phyloP scores from a whole-genome alignment of 2,888 invertebrate species.

The Drosophila prolongata region DNA sequence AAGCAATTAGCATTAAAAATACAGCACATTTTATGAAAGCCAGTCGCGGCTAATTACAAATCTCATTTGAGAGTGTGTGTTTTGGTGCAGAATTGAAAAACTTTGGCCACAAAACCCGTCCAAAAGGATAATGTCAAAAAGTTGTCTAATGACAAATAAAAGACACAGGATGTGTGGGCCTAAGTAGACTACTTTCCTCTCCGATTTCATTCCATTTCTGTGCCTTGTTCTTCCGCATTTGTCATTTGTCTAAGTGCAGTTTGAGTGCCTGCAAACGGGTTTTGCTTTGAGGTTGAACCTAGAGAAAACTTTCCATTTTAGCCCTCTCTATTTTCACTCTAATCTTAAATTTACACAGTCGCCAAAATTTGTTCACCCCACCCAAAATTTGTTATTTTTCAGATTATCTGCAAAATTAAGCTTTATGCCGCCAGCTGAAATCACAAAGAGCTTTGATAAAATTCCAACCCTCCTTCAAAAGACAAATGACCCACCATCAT shows the following conservation, averaged over 20 bases:
- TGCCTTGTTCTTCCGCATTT: conserved; percentile 5
- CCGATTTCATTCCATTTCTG: neutral
- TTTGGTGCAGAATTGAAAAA: conserved; percentile 19
- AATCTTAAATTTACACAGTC: neutral
- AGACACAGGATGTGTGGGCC: conserved; percentile 13
- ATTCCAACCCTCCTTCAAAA: neutral
- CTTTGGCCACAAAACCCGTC: conserved; percentile 29
- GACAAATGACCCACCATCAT: conserved; percentile 24
- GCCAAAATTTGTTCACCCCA: neutral
- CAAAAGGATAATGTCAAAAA: conserved; percentile 53
- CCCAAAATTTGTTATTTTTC: neutral
- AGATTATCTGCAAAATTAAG: neutral
- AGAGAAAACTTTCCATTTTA: neutral
- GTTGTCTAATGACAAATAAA: conserved; percentile 47
- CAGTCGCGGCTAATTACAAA: conserved; percentile 63
- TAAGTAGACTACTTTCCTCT: conserved; percentile 13
- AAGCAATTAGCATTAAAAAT: conserved; percentile 69
- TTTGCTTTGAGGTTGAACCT: neutral
- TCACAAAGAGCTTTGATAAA: conserved; percentile 15
- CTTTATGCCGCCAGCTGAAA: conserved; percentile 18
- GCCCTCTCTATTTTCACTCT: neutral
- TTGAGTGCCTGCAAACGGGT: conserved; percentile 35
- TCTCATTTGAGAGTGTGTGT: conserved; percentile 37
- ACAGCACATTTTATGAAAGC: conserved; percentile 43
- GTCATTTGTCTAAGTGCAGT: conserved; percentile 32